Evolutionary conservation across 2,113 vertebrate genomes (phyloP).

Genomic region (Struthio camelus): DNA sequence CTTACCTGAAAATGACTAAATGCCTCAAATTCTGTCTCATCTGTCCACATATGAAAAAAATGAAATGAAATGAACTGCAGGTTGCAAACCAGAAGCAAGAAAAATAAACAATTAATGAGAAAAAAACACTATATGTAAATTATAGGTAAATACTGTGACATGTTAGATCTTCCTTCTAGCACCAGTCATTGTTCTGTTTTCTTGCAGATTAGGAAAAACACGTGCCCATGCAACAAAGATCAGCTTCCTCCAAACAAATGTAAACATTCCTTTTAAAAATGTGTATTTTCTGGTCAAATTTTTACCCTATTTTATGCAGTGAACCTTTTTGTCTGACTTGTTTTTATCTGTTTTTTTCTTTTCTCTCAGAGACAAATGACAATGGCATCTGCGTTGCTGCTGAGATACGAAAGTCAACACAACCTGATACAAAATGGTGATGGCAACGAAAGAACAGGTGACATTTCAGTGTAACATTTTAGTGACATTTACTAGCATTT

Average conservation of each 20-base stretch:
- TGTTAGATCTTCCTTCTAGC: not conserved
- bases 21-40: not conserved
- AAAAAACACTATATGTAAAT: not conserved
- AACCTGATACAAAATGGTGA: not conserved
- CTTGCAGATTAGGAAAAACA: not conserved
- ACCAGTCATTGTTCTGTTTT: not conserved
- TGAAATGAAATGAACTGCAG: not conserved
- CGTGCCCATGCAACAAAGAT: not conserved
- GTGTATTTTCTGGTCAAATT: not conserved
- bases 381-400: not conserved
- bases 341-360: not conserved
- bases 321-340: not conserved
- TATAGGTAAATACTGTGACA: not conserved
- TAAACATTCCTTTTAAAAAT: not conserved
- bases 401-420: not conserved
- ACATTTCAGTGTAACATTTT: conserved; percentile 30
- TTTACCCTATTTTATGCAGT: not conserved
- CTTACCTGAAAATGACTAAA: not conserved
- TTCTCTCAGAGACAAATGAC: not conserved
- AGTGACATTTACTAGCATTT: not conserved
- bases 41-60: not conserved
- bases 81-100: not conserved
- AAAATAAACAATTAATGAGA: not conserved
- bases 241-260: not conserved
- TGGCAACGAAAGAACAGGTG: not conserved